Conservation (phyloP, 23 tunicate species). For the Aplidium turbinatum region DNA sequence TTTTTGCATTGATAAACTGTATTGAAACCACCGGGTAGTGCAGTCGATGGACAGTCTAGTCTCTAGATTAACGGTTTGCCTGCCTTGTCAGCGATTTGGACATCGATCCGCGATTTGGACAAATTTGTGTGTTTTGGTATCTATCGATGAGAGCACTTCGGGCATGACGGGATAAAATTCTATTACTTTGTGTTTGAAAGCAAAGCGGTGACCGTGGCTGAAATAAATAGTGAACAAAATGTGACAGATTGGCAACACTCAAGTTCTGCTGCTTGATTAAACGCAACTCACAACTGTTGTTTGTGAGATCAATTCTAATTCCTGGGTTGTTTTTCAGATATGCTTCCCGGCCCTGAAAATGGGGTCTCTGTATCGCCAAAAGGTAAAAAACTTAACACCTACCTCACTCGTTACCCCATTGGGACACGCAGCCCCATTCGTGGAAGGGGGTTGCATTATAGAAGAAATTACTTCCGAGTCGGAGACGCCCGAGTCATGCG, state of each 20-base stretch:
- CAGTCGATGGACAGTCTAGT: no score
- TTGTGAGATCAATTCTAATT: not conserved
- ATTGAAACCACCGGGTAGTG: no score
- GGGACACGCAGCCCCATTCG: slow-evolving; percentile 63
- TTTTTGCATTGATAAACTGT: no score
- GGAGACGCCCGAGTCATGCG: slow-evolving; percentile 53
- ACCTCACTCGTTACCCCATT: slow-evolving; percentile 68
- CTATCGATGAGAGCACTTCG: no score
- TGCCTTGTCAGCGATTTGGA: no score
- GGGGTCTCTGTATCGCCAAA: slow-evolving; percentile 19
- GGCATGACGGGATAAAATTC: no score
- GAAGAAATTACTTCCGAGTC: slow-evolving; percentile 41
- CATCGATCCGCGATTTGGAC: no score
- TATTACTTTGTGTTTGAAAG: no score
- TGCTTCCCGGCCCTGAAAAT: slow-evolving; percentile 71
- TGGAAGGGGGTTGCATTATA: slow-evolving; percentile 45
- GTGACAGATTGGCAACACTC: not conserved
- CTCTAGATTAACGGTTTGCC: no score
- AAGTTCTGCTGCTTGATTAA: not conserved
- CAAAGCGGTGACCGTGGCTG: no score
- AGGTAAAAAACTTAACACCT: slow-evolving; percentile 62
- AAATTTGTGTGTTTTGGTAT: no score
- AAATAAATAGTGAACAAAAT: no score
- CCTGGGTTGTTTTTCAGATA: slow-evolving; percentile 25
- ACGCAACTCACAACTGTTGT: not conserved